Percentiles rank a stretch among this genome's conserved stretches.
These are phyloP conservation scores for Triplophysa tibetana DNA, from an alignment of 2,113 vertebrate genomes.

Conservation along the genomic window DNA sequence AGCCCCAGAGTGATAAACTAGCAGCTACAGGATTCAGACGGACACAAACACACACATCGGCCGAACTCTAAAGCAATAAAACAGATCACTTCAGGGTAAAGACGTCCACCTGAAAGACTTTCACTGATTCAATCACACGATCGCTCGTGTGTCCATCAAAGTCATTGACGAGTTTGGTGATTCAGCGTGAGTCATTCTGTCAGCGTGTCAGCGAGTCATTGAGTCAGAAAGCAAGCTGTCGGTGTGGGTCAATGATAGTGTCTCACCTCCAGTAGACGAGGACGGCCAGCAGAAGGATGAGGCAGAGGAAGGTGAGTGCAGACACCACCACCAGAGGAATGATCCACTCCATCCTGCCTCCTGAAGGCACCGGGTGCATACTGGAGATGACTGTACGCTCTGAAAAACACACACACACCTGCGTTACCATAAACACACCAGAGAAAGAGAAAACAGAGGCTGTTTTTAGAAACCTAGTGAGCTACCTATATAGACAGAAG, in stretches of 20 bases:
- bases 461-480: background rate
- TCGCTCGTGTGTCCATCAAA: background rate
- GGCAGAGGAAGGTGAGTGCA: conserved; percentile 87
- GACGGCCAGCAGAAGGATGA: conserved; percentile 86
- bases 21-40: background rate
- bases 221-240: background rate
- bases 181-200: background rate
- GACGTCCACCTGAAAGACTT: background rate
- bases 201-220: conserved; percentile 1
- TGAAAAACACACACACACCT: conserved; percentile 32
- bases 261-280: conserved; percentile 92
- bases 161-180: background rate
- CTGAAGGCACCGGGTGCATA: conserved; percentile 63
- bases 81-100: conserved; percentile 8
- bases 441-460: background rate
- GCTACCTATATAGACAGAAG: too few relatives aligned
- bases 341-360: conserved; percentile 88
- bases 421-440: background rate
- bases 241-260: background rate
- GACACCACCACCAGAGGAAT: conserved; percentile 89
- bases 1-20: conserved; percentile 26
- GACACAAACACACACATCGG: conserved; percentile 21
- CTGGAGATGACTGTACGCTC: conserved; percentile 45
- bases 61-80: conserved; percentile 6
- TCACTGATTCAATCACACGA: conserved; percentile 2